These are phyloP conservation scores for Xestia rhomboidea DNA, from an alignment of 2,888 invertebrate genomes.

Conservation along the genomic window DNA sequence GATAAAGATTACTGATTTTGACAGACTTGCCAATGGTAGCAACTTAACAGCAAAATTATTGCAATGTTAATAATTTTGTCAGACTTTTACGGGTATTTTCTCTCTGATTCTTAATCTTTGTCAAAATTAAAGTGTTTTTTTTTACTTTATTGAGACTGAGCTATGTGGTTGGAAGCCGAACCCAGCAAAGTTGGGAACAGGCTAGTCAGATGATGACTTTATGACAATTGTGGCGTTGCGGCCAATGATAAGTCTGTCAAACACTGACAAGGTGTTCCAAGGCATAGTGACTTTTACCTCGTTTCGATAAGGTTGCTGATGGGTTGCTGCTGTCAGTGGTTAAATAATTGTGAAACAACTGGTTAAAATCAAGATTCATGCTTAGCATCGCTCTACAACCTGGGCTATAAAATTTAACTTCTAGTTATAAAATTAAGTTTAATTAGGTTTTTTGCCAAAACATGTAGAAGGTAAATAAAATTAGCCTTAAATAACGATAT, in stretches of 20 bases:
- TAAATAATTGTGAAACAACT: background rate
- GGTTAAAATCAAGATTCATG: background rate
- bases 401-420: background rate
- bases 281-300: background rate
- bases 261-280: background rate
- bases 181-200: background rate
- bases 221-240: background rate
- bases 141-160: background rate
- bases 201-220: background rate
- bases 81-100: background rate
- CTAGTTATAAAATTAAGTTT: background rate
- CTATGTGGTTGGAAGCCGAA: background rate
- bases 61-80: background rate
- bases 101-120: background rate
- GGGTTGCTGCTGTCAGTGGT: background rate
- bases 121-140: background rate
- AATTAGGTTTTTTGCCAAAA: background rate
- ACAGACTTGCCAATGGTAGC: background rate
- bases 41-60: background rate
- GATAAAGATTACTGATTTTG: background rate
- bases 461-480: background rate
- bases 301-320: background rate
- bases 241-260: background rate
- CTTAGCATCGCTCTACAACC: constrained; percentile 19
- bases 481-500: background rate